Percentiles rank a stretch among this genome's conserved stretches.
Conservation (phyloP, 92 coral and sea anemone genomes). For the Palythoa grandis region DNA sequence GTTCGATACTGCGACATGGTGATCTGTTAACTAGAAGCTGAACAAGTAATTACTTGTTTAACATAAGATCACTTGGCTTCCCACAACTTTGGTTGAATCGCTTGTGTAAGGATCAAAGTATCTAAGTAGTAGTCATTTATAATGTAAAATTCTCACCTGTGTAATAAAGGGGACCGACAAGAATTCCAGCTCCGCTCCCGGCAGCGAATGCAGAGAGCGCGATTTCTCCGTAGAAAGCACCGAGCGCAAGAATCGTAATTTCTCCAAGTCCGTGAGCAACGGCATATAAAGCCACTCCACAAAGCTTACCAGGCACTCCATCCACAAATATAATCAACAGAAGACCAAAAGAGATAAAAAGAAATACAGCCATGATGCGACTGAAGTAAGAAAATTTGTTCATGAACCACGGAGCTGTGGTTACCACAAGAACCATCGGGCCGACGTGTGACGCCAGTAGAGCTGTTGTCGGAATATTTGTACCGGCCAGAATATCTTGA, state of each 20-base stretch:
- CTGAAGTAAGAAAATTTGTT: constrained; percentile 74
- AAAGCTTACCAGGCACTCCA: constrained; percentile 66
- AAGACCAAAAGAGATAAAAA: constrained; percentile 73
- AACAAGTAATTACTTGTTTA: too few species aligned
- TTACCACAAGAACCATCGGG: constrained; percentile 76
- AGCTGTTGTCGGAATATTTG: constrained; percentile 73
- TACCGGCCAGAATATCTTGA: constrained; percentile 83
- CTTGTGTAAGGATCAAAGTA: too few species aligned
- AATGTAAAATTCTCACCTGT: constrained; percentile 56
- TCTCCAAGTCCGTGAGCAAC: constrained; percentile 85
- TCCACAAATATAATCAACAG: constrained; percentile 62
- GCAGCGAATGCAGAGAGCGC: constrained; percentile 80
- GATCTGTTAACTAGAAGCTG: too few species aligned
- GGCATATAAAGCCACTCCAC: constrained; percentile 77
- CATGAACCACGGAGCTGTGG: constrained; percentile 81
- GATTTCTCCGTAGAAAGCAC: constrained; percentile 78
- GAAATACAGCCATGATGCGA: constrained; percentile 68
- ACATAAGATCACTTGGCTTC: too few species aligned
- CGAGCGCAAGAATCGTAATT: constrained; percentile 73
- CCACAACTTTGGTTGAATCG: too few species aligned
- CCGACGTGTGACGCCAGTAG: constrained; percentile 77
- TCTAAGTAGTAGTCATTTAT: too few species aligned
- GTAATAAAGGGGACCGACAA: constrained; percentile 76
- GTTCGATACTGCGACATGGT: too few species aligned
- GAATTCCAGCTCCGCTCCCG: constrained; percentile 84